Conservation (phyloP, 2,797 vertebrate species). For the Artibeus jamaicensis region DNA sequence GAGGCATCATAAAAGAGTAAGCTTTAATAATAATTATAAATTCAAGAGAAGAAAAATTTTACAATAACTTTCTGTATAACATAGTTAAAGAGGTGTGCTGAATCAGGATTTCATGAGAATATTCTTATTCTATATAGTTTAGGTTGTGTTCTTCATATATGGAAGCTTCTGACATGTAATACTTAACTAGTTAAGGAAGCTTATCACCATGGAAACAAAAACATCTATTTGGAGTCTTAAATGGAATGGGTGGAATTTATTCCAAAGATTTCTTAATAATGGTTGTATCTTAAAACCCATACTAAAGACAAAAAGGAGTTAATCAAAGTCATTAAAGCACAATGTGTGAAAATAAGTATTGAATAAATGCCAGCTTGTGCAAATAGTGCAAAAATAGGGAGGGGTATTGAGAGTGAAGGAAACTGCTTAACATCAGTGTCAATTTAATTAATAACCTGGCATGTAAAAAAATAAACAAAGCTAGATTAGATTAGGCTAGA, state of each 20-base stretch:
- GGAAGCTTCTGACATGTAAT: neutral
- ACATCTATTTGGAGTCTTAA: slow-evolving; percentile 9
- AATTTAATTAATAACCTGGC: neutral
- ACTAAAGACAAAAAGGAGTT: slow-evolving; percentile 20
- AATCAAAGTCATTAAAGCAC: slow-evolving; percentile 6
- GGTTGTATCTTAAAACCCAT: neutral
- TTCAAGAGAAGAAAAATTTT: neutral
- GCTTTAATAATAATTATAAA: slow-evolving; percentile 6
- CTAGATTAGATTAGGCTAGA: neutral
- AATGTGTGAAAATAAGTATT: slow-evolving; percentile 6
- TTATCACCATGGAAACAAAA: slow-evolving; percentile 9
- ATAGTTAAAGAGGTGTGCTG: neutral
- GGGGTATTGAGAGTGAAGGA: neutral
- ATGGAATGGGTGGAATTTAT: neutral
- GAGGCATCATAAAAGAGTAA: slow-evolving; percentile 4
- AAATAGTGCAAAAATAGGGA: neutral
- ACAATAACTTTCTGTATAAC: neutral
- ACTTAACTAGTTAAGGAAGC: slow-evolving; percentile 6
- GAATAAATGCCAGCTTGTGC: neutral
- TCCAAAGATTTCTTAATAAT: neutral
- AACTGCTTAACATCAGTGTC: neutral
- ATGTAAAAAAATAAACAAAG: neutral
- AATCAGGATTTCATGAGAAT: slow-evolving; percentile 1
- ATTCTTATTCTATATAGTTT: neutral
- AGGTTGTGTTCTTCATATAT: neutral